Base-by-base conservation (phyloP, 1,140 invertebrate genomes). In the Diploscapter pachys region DNA sequence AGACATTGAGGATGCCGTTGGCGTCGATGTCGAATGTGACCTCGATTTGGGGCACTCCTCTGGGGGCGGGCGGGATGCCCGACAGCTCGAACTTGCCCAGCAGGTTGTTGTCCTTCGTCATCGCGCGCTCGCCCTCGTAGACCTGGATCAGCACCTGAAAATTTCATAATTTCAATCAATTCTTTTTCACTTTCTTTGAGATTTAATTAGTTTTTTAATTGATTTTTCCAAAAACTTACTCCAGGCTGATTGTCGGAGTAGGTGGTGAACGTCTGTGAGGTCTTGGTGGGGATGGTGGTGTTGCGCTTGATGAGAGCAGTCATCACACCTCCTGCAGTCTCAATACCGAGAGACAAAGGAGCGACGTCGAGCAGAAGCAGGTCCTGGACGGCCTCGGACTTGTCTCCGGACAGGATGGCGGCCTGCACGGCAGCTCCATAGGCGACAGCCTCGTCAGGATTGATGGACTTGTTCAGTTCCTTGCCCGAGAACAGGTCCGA, bases 261-360 rank as follows among this genome's bases (percentile, higher is more conserved):
- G 2, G 95, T 97, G 68, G 94, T 96, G 88, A 97, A 97, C 9
- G 93, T 95, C 85, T 97, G 94, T 0, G 93, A 94, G 84, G 95
- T 93, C 87, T 95, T 96, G 52, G 93, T 95, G 52, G 95, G 95
- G 85, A 98, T 96, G 82, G 93, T 95, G 5, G 94, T 95, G 89
- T 98, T 97, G 66, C 94, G 70, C 63, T 89, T 95, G 86, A 96
- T 95, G 3, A 97, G 89, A 8, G 91, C 90, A 64, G 93, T 96
- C 94, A 96, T 96, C 72, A 96, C 93, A 84, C 94, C 94, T 69
- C 94, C 94, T 79, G 93, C 95, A n/a, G 95, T 97, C 86, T 96
- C 95, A 83, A 97, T 97, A 90, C 95, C 95, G 82, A 98, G 88
- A 8, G 94, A 96, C 79, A 98, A 86, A 0, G 95, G 95, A 51